Percentiles rank a stretch among this genome's conserved stretches.
These are phyloP conservation scores for Laticauda colubrina DNA, from an alignment of 2,113 vertebrate genomes.

Conservation along the genomic window DNA sequence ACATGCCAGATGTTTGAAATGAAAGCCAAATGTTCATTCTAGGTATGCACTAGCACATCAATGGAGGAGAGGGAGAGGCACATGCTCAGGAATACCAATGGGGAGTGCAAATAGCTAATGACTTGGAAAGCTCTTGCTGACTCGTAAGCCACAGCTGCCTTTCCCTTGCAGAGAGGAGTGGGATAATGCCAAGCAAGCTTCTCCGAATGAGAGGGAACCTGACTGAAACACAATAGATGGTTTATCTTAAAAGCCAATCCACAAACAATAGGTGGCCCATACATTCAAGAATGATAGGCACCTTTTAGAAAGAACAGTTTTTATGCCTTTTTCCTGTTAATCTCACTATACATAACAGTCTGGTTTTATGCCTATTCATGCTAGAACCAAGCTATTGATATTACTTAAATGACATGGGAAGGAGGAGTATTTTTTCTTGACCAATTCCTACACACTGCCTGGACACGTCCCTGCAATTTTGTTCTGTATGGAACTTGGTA, in stretches of 20 bases:
- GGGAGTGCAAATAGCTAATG: conserved; percentile 1
- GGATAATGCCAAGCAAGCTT: background rate
- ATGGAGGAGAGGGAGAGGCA: background rate
- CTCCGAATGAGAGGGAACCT: background rate
- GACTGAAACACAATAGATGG: background rate
- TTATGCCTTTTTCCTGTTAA: background rate
- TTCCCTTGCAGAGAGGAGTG: background rate
- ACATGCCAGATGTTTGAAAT: conserved; percentile 27
- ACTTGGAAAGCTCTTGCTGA: conserved; percentile 22
- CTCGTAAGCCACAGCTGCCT: background rate
- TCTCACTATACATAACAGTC: background rate
- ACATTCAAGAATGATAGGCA: background rate
- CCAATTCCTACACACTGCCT: background rate
- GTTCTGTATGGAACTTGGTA: too few species aligned
- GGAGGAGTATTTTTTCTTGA: background rate
- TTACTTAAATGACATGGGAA: background rate
- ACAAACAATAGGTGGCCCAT: background rate
- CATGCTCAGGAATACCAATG: conserved; percentile 1
- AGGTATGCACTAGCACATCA: background rate
- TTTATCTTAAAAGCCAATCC: background rate
- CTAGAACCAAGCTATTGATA: background rate
- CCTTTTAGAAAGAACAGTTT: background rate
- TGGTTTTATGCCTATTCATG: background rate
- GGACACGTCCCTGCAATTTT: background rate
- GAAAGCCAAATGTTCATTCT: conserved; percentile 31